Evolutionary conservation across 2,797 vertebrate species (phyloP).

Genomic region (Tachyglossus aculeatus): DNA sequence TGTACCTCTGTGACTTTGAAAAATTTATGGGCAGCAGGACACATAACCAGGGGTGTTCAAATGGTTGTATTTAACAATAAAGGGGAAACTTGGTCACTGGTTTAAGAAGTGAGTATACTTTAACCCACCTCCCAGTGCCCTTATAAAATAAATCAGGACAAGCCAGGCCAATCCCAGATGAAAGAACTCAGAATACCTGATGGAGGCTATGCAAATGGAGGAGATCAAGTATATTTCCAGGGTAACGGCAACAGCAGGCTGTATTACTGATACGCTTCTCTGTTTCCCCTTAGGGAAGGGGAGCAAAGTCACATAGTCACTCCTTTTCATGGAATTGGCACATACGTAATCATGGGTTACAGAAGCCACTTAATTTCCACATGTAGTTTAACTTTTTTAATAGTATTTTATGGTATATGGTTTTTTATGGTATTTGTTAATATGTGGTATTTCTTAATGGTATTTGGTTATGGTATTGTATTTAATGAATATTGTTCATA

Average conservation of each 20-base stretch:
- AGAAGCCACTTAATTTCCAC: no score
- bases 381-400: no score
- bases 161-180: background rate
- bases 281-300: background rate
- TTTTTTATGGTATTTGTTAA: no score
- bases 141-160: background rate
- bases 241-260: background rate
- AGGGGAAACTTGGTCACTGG: background rate
- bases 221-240: background rate
- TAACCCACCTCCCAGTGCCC: background rate
- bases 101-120: fast-evolving
- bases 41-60: no score
- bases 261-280: background rate
- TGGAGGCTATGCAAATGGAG: background rate
- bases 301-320: background rate
- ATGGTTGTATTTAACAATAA: no score
- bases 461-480: no score
- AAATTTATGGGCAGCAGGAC: background rate
- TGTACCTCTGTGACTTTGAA: background rate
- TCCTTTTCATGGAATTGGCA: no score
- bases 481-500: no score
- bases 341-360: no score
- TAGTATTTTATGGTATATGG: no score
- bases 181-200: background rate
- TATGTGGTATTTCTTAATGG: no score